Conservation (phyloP, 2,888 invertebrate species). For the Hesperia comma region DNA sequence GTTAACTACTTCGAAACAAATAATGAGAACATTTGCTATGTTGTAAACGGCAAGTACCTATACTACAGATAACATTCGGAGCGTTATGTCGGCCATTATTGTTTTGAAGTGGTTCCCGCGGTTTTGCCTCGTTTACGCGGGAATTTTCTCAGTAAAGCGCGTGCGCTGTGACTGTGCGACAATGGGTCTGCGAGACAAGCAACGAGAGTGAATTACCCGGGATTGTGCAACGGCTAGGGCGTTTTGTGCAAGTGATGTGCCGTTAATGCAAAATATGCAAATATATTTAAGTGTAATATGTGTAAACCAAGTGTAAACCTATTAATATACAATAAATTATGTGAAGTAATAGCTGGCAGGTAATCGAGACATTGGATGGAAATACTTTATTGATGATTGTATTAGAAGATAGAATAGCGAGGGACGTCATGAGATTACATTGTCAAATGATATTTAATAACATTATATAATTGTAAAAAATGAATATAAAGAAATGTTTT, state of each 20-base stretch:
- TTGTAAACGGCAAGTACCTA: conserved; percentile 60
- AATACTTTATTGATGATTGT: no score
- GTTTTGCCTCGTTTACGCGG: conserved; percentile 78
- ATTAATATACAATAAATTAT: no score
- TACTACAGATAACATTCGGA: conserved; percentile 73
- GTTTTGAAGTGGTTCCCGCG: conserved; percentile 77
- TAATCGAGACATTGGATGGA: no score
- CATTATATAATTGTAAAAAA: no score
- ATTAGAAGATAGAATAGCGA: no score
- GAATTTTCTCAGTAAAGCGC: conserved; percentile 81
- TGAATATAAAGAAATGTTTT: no score
- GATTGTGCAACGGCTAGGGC: conserved; percentile 72
- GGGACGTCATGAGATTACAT: no score
- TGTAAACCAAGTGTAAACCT: no score
- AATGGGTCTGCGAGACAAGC: conserved; percentile 66
- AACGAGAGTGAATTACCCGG: conserved; percentile 77
- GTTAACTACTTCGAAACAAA: conserved; percentile 49
- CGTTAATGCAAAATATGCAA: conserved; percentile 64
- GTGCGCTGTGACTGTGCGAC: conserved; percentile 70
- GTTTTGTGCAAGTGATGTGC: conserved; percentile 76
- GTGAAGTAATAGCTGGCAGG: no score
- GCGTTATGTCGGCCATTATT: conserved; percentile 81
- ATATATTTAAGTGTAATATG: conserved; percentile 66
- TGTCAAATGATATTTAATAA: no score
- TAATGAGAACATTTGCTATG: conserved; percentile 73